phyloP scores from a whole-genome alignment of 1,140 invertebrate species.

The Heliothis subflexa region DNA sequence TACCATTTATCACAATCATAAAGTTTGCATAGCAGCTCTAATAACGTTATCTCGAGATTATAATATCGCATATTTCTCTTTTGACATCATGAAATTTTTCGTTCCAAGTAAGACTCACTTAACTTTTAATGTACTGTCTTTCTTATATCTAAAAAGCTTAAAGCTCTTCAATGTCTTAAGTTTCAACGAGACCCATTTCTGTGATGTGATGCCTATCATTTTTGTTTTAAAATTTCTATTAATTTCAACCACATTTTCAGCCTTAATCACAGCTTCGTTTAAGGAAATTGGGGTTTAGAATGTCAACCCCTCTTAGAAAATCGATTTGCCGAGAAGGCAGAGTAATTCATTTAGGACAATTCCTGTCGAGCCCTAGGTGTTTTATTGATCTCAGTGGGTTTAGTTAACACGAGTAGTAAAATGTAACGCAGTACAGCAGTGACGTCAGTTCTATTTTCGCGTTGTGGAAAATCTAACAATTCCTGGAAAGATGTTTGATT shows the following conservation, averaged over 20 bases:
- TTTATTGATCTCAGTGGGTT: constrained; percentile 21
- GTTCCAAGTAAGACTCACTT: constrained; percentile 22
- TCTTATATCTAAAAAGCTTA: constrained; percentile 33
- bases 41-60: constrained; percentile 32
- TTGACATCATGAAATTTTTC: constrained; percentile 21
- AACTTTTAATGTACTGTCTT: constrained; percentile 34
- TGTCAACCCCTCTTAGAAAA: constrained; percentile 9
- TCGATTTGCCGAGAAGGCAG: not conserved
- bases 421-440: constrained; percentile 26
- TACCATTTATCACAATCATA: constrained; percentile 24
- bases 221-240: constrained; percentile 34
- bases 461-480: constrained; percentile 18
- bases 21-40: constrained; percentile 11
- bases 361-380: constrained; percentile 30
- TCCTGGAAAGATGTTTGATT: constrained; percentile 39
- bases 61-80: constrained; percentile 25
- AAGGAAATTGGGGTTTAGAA: constrained; percentile 21
- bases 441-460: constrained; percentile 36
- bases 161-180: constrained; percentile 26
- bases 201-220: constrained; percentile 29
- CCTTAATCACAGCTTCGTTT: constrained; percentile 7
- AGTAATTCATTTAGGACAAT: constrained; percentile 33
- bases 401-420: constrained; percentile 33
- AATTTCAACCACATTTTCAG: constrained; percentile 4
- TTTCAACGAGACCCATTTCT: constrained; percentile 13